Percentiles rank a stretch among this genome's conserved stretches.
These are phyloP conservation scores for Cirrhinus mrigala DNA, from an alignment of 2,797 vertebrate genomes.

Conservation along the genomic window DNA sequence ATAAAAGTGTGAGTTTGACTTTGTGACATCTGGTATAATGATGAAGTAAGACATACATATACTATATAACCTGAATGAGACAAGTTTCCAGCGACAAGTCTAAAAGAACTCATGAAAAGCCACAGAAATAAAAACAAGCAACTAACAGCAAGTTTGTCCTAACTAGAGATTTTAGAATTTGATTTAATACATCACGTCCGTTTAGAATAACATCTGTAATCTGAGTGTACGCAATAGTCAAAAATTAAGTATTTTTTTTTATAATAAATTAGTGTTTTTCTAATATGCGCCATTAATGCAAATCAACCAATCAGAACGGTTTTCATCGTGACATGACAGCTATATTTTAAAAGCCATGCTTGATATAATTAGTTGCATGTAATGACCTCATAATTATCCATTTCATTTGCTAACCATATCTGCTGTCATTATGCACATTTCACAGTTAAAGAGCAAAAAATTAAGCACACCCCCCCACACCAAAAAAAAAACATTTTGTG, in stretches of 20 bases:
- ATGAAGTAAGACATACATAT: neutral
- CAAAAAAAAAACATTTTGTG: neutral
- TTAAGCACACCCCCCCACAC: neutral
- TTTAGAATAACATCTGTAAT: neutral
- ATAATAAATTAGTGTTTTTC: neutral
- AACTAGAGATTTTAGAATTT: neutral
- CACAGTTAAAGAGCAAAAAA: slow-evolving; percentile 8
- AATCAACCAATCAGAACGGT: neutral
- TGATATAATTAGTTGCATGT: neutral
- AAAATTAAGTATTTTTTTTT: neutral
- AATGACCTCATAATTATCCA: slow-evolving; percentile 10
- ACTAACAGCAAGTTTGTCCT: neutral
- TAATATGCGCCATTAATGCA: neutral
- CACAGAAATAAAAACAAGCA: neutral
- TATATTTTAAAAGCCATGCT: neutral
- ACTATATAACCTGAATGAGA: neutral
- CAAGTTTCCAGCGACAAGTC: neutral
- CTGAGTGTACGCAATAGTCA: no score
- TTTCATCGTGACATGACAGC: neutral
- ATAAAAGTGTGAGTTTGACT: neutral
- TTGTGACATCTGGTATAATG: neutral
- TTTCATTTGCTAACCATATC: neutral
- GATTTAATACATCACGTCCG: neutral
- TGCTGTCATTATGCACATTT: neutral
- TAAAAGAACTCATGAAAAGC: no score